Base-by-base conservation (phyloP, 2,113 vertebrate species). In the Chionodraco myersi region DNA sequence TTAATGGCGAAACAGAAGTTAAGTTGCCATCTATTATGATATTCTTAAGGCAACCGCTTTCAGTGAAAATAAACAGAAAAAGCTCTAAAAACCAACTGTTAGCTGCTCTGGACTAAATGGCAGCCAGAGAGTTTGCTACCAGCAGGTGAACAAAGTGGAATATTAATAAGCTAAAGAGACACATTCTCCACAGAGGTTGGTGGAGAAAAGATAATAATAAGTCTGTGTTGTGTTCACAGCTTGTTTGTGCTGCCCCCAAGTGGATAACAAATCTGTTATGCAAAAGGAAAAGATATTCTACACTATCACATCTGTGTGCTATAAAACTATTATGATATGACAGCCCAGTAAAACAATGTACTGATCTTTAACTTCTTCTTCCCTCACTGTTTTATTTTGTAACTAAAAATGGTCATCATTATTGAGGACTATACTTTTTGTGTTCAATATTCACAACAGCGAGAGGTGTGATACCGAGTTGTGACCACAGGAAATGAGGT, bases 401-500 rank as follows among this genome's bases (percentile, higher is more conserved):
- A 57, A 34, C 10, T 21, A 10, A 47, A 58, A 13, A 12, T 7
- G n/a, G 0, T 1, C 3, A 2, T 15, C 13, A 15, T 66, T 62
- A 58, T 30, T 15, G 11, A 34, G 18, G 10, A 44, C 47, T 56
- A 16, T 23, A 30, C 21, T 61, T 75, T 54, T 41, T 44, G 49
- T 64, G 51, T 78, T 30, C 16, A 41, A 51, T 53, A 59, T 21
- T 65, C 53, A 70, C 26, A 51, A n/a, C 0, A 11, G 49, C 73
- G 14, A 60, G 12, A 66, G 14, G 36, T 75, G 59, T 73, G 59
- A 10, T 8, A 12, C 51, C 1, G 52, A 16, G 21, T 51, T 62
- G 44, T 41, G 65, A 75, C 77, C 49, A n/a, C 23, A 52, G 69
- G 75, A 91, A 89, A 82, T 84, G 68, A 89, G 44, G 65, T 63